Percentiles rank a stretch among this genome's conserved stretches.
Conservation (phyloP, 2,888 invertebrate genomes). For the Chesias legatella region DNA sequence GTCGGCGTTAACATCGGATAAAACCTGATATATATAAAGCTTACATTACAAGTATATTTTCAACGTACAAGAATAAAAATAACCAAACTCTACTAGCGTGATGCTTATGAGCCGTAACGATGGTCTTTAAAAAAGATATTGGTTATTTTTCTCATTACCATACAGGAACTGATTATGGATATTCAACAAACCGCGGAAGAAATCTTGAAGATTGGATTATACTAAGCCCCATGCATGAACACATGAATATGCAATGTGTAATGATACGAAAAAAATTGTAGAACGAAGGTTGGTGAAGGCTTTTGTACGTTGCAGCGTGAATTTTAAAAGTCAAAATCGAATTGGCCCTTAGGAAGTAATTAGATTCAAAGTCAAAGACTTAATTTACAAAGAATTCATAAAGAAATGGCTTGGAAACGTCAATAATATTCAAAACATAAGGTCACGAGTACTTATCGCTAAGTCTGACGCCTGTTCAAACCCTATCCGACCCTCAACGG, state of each 20-base stretch:
- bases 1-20: background rate
- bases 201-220: conserved; percentile 34
- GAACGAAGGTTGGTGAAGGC: conserved; percentile 7
- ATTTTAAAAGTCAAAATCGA: background rate
- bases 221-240: conserved; percentile 25
- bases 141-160: conserved; percentile 42
- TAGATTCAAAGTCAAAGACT: too few relatives aligned
- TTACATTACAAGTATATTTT: conserved; percentile 33
- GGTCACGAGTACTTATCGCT: too few relatives aligned
- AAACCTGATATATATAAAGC: conserved; percentile 15
- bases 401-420: too few relatives aligned
- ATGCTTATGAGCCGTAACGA: conserved; percentile 52
- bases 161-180: conserved; percentile 39
- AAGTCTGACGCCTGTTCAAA: too few relatives aligned
- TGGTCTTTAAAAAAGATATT: conserved; percentile 46
- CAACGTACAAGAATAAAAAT: conserved; percentile 17
- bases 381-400: too few relatives aligned
- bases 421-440: too few relatives aligned
- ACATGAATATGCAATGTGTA: conserved; percentile 31
- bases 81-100: conserved; percentile 33
- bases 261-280: conserved; percentile 24
- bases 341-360: too few relatives aligned
- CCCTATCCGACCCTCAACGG: too few relatives aligned
- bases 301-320: background rate
- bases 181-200: conserved; percentile 31